Evolutionary conservation across 2,797 vertebrate species (phyloP).

Genomic region (Erpetoichthys calabaricus): DNA sequence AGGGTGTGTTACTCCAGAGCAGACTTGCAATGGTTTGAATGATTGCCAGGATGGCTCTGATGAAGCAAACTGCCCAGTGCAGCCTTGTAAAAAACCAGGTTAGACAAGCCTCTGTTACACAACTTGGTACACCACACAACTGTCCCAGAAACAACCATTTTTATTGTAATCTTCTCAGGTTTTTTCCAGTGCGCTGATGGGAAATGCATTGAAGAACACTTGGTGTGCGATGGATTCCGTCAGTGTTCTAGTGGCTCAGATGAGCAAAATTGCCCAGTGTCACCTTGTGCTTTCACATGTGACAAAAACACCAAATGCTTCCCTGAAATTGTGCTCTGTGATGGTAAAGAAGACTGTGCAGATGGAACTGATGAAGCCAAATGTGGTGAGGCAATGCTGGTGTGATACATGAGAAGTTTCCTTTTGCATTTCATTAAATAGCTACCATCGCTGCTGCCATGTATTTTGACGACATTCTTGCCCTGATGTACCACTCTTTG

Average conservation of each 20-base stretch:
- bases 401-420: no score
- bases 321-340: slow-evolving; percentile 17
- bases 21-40: slow-evolving; percentile 64
- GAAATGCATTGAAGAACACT: slow-evolving; percentile 28
- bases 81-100: no score
- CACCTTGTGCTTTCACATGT: slow-evolving; percentile 16
- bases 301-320: slow-evolving; percentile 16
- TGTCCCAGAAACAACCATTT: no score
- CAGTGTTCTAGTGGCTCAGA: slow-evolving; percentile 50
- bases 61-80: slow-evolving; percentile 48
- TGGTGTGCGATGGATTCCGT: slow-evolving; percentile 41
- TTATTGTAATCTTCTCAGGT: slow-evolving; percentile 17
- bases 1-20: slow-evolving; percentile 53
- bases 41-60: slow-evolving; percentile 77
- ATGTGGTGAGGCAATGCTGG: slow-evolving; percentile 13
- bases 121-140: no score
- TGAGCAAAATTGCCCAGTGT: slow-evolving; percentile 31
- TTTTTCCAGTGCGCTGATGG: slow-evolving; percentile 47
- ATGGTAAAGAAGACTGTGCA: slow-evolving; percentile 19
- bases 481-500: no score
- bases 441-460: no score
- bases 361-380: slow-evolving; percentile 20
- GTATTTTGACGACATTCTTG: no score
- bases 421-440: no score
- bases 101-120: no score